Evolutionary conservation across 2,797 vertebrate genomes (phyloP).

Genomic region (Numenius phaeopus): DNA sequence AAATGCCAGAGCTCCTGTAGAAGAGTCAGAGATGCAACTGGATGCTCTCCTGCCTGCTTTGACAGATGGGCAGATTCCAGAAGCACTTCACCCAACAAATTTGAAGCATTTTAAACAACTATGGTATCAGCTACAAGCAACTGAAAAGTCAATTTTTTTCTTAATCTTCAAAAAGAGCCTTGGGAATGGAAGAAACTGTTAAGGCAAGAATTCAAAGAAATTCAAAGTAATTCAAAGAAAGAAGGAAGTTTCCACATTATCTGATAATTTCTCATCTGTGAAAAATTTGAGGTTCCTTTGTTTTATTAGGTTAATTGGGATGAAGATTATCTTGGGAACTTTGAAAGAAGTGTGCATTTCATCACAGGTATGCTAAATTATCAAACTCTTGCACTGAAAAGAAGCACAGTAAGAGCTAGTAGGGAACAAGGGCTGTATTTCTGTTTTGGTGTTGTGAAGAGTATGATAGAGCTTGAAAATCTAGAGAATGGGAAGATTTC

Average conservation of each 20-base stretch:
- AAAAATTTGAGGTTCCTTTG: background rate
- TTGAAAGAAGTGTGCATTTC: background rate
- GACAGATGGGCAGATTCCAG: background rate
- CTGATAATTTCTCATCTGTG: background rate
- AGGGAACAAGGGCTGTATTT: background rate
- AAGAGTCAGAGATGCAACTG: background rate
- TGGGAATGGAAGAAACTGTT: background rate
- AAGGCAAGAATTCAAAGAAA: background rate
- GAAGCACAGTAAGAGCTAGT: background rate
- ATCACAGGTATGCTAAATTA: background rate
- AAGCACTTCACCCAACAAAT: background rate
- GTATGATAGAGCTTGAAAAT: background rate
- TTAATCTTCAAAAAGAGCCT: background rate
- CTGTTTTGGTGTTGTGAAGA: background rate
- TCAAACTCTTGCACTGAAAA: background rate
- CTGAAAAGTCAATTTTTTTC: background rate
- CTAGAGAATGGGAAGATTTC: background rate
- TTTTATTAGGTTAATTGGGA: background rate
- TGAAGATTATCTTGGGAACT: background rate
- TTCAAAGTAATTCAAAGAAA: background rate
- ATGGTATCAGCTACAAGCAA: background rate
- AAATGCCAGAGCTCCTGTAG: background rate
- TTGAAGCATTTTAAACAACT: background rate
- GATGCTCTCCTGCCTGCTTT: background rate
- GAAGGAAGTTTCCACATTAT: background rate